Percentiles rank a stretch among this genome's conserved stretches.
phyloP scores from a whole-genome alignment of 2,888 invertebrate genomes.

The Epicampocera succincta region DNA sequence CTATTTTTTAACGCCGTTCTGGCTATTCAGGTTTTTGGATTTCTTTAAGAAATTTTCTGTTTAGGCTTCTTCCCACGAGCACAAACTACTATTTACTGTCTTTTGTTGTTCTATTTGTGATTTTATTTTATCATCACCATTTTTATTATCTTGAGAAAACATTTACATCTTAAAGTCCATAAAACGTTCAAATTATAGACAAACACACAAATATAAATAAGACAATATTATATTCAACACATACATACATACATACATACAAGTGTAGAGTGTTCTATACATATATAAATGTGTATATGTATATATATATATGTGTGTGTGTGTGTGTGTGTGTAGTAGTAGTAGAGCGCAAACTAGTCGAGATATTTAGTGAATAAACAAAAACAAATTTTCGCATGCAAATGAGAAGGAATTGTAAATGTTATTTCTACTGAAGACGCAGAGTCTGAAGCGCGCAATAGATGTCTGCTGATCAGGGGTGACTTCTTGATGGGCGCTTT shows the following conservation, averaged over 20 bases:
- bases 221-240: background rate
- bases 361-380: constrained; percentile 24
- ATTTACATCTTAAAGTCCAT: constrained; percentile 38
- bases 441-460: background rate
- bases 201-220: background rate
- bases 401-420: constrained; percentile 12
- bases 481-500: no score
- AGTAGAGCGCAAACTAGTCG: constrained; percentile 14
- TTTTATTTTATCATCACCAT: constrained; percentile 45
- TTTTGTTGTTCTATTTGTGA: constrained; percentile 5
- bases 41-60: no score
- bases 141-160: constrained; percentile 51
- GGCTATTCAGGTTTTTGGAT: no score
- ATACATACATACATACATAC: no score
- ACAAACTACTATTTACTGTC: constrained; percentile 3
- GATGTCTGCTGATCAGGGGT: background rate
- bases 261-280: background rate
- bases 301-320: background rate
- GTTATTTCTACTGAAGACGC: background rate
- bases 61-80: background rate
- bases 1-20: no score
- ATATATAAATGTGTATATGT: background rate
- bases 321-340: constrained; percentile 13
- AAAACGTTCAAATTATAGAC: constrained; percentile 33
- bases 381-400: no score